Evolutionary conservation across 1,140 invertebrate genomes (phyloP), one percentile per base, ranked within the genome.

Genomic region (Colletes gigas): DNA sequence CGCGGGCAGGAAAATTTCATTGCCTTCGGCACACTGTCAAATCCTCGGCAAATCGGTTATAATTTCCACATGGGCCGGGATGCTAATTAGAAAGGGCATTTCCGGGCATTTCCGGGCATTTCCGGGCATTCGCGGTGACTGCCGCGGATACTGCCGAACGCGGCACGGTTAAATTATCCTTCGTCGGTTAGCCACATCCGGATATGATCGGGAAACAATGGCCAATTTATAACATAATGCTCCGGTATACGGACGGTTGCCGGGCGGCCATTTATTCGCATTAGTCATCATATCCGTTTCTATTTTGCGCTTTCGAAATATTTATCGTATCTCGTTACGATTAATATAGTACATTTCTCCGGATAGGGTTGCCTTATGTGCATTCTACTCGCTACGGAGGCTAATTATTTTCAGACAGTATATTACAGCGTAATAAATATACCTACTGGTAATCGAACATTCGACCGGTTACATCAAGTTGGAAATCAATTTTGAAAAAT

Each of bases 211-310:
- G 62, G 82, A 83, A 81, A 90, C 88, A 90, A 90, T 90, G 74
- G 88, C 83, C 88, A 89, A 89, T 90, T 90, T 90, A 89, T 89
- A 89, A 88, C 88, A 83, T 89, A 89, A 89, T 88, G 81, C 82
- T 65, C 67, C 65, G 76, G 69, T 85, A 80, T 84, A 86, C 79
- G 83, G 83, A 74, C 83, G 81, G 72, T 81, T 68, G 62, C 79
- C 69, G 68, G 72, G 47, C 81, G 72, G 47, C 81, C 84, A 89
- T 90, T 89, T 90, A 85, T 89, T 89, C 83, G 83, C 88, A 89
- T 90, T 90, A 90, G 78, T 80, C 69, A 44, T 78, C 66, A 83
- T 81, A 83, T 85, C 82, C 82, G 82, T 83, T 63, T 63, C 76
- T 78, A 84, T 82, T 68, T 88, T 84, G 76, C 72, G 71, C 69